Percentiles rank a stretch among this genome's conserved stretches.
Conservation (phyloP, 2,113 vertebrate genomes). For the Urocitellus parryii region DNA sequence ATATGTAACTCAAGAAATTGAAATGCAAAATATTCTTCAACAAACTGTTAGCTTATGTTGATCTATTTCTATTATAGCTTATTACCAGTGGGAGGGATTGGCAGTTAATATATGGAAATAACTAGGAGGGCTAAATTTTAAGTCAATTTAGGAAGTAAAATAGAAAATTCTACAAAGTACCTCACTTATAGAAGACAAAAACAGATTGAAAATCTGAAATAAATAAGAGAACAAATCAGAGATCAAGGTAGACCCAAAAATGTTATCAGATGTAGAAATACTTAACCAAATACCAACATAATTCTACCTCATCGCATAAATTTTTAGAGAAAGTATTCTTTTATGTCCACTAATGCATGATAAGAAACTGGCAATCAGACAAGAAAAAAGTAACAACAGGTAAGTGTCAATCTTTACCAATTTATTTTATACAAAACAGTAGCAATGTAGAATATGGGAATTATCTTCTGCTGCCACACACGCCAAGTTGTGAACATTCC, state of each 20-base stretch:
- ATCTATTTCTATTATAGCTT: not conserved
- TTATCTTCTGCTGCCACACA: conserved; percentile 86
- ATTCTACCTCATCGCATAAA: not conserved
- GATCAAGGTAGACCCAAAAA: not conserved
- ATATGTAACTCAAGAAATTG: not conserved
- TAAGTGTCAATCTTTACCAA: conserved; percentile 85
- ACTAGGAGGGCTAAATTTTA: not conserved
- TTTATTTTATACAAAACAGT: conserved; percentile 91
- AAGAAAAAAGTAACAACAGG: conserved; percentile 77
- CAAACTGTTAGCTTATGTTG: not conserved
- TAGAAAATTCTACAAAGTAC: not conserved
- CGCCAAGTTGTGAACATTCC: conserved; percentile 87
- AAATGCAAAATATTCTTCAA: not conserved
- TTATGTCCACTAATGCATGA: not conserved
- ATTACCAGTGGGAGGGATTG: not conserved
- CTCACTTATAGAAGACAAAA: not conserved
- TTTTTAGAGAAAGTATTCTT: not conserved
- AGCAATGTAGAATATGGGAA: conserved; percentile 90
- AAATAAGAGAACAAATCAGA: not conserved
- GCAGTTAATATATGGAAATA: not conserved
- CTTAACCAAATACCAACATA: conserved; percentile 55
- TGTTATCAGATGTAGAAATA: not conserved
- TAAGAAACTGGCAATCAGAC: conserved; percentile 64
- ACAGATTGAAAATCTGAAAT: not conserved
- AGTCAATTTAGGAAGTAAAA: conserved; percentile 28